Base-by-base conservation (phyloP, 2,888 invertebrate genomes). In the Eudemis profundana region DNA sequence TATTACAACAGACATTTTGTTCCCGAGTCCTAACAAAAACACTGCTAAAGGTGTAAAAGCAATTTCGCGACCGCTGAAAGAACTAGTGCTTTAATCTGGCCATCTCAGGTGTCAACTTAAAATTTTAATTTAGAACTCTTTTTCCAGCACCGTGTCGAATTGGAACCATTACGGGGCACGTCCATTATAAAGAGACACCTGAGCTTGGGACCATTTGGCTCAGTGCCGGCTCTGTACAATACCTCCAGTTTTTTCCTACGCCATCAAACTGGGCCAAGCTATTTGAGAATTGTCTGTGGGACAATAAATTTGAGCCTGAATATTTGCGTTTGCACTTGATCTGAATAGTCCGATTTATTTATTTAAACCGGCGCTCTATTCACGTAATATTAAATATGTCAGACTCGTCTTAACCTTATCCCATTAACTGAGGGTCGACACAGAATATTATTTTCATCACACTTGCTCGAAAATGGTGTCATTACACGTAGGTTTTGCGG, bases 161-260 rank as follows among this genome's bases (percentile, higher is more conserved):
- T 38, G 8, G 23, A 59, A 27, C 47, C 60, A 64, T 67, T 64
- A 61, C 49, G 33, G 12, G 42, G 15, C 19, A 57, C 68, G 70
- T 69, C 71, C 73, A 72, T 76, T 76, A 70, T 77, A 74, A 68
- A 64, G 64, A 71, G 74, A 69, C 78, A 77, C 78, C 78, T 78
- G 78, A 53, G 70, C 69, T 68, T 61, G 68, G 59, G 50, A 60
- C 46, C 50, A 68, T 73, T 78, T 78, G 78, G 78, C 78, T 68
- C 17, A 40, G 61, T 76, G 78, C 78, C 78, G 70, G 59, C 68
- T 40, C 61, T 49, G 57, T 68, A 67, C 54, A 62, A 54, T 47
- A 29, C 62, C 64, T 62, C 64, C 15, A 27, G 66, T 65, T 70
- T 68, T n/a, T 62, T 51, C 49, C 53, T 51, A 46, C 15, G 36